Evolutionary conservation across 37 sponge, comb jelly and placozoan species (phyloP).

Genomic region (Hexactinellida sp.): DNA sequence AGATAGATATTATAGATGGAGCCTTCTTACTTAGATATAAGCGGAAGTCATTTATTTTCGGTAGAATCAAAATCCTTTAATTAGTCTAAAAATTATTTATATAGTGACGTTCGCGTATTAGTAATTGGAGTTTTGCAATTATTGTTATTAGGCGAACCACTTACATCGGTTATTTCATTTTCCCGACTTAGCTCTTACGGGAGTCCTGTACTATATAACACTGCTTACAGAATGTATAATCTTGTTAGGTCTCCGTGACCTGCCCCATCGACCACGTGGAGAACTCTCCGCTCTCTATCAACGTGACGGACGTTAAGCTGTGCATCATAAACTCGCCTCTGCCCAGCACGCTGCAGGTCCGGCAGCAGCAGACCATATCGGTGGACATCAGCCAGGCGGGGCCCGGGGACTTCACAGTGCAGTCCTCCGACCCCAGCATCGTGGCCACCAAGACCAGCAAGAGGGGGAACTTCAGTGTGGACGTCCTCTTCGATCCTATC

Average conservation of each 20-base stretch:
- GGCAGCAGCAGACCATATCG: slow-evolving; percentile 23
- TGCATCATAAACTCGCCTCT: slow-evolving; percentile 22
- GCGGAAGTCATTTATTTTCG: too few species aligned
- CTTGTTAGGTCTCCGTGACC: neutral
- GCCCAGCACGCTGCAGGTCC: slow-evolving; percentile 24
- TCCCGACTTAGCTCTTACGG: too few species aligned
- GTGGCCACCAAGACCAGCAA: neutral
- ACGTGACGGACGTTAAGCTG: slow-evolving; percentile 19
- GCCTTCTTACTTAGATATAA: too few species aligned
- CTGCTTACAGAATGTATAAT: too few species aligned
- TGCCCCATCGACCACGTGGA: slow-evolving; percentile 8
- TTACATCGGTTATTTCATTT: too few species aligned
- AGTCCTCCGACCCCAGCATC: slow-evolving; percentile 11
- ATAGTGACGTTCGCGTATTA: too few species aligned
- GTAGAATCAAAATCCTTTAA: too few species aligned
- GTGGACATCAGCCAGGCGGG: slow-evolving; percentile 56
- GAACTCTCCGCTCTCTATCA: slow-evolving; percentile 16
- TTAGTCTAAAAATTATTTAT: too few species aligned
- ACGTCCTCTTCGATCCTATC: slow-evolving; percentile 9
- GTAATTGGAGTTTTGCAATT: too few species aligned
- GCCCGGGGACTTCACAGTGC: slow-evolving; percentile 24
- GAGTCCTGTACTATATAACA: too few species aligned
- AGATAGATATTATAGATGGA: too few species aligned
- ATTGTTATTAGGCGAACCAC: too few species aligned
- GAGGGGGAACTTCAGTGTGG: slow-evolving; percentile 9